A percentile compares a stretch with the other conserved stretches of the same genome.
Evolutionary conservation across 2,888 invertebrate species (phyloP).

Genomic region (Leptinotarsa tumamoca): DNA sequence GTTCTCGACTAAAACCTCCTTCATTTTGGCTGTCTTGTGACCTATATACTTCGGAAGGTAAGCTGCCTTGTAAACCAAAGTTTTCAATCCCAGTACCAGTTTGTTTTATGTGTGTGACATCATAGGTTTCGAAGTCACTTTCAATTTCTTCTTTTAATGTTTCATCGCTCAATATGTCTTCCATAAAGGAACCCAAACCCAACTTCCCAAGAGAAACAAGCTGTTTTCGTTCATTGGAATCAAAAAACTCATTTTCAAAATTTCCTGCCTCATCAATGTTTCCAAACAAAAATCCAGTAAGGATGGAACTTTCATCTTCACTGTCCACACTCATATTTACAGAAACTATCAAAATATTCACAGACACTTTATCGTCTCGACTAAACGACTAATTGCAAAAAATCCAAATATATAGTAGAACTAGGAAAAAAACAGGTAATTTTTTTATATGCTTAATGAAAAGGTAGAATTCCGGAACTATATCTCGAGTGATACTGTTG

Average conservation of each 20-base stretch:
- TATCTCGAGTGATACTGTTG: too few species aligned
- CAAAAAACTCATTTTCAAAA: slow-evolving; percentile 88
- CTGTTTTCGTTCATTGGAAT: slow-evolving; percentile 87
- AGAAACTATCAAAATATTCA: not conserved
- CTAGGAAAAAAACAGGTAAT: too few species aligned
- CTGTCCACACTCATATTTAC: slow-evolving; percentile 46
- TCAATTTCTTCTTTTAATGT: slow-evolving; percentile 49
- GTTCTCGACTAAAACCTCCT: slow-evolving; percentile 21
- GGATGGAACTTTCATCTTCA: slow-evolving; percentile 66
- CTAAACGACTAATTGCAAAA: too few species aligned
- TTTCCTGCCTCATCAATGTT: slow-evolving; percentile 94
- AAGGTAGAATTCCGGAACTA: too few species aligned
- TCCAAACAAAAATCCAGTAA: slow-evolving; percentile 95
- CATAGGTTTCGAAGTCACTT: slow-evolving; percentile 39
- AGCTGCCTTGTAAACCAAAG: slow-evolving; percentile 24
- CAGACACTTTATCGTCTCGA: too few species aligned
- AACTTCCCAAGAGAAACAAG: slow-evolving; percentile 82
- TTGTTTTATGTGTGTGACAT: slow-evolving; percentile 22
- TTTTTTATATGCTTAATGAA: too few species aligned
- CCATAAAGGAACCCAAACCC: slow-evolving; percentile 82
- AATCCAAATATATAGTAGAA: too few species aligned
- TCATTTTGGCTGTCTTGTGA: slow-evolving; percentile 22
- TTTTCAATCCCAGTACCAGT: slow-evolving; percentile 37
- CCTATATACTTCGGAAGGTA: slow-evolving; percentile 20
- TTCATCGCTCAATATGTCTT: slow-evolving; percentile 76